These are phyloP conservation scores for Florisuga fusca DNA, from an alignment of 2,797 vertebrate genomes.

Conservation along the genomic window DNA sequence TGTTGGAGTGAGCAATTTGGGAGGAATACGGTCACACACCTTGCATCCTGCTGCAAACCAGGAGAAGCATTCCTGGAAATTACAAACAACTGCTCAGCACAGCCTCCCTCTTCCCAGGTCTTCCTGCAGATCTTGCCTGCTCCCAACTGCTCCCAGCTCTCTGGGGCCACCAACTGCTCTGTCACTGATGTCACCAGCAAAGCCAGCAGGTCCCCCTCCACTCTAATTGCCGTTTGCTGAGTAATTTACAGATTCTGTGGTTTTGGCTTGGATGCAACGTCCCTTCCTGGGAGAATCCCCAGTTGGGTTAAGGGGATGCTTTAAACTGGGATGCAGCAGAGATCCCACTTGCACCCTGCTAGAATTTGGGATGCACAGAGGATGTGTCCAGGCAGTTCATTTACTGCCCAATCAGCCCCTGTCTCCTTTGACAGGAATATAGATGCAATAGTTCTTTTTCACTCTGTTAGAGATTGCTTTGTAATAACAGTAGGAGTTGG, in stretches of 20 bases:
- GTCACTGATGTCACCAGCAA: not conserved
- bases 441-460: constrained; percentile 64
- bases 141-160: not conserved
- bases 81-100: not conserved
- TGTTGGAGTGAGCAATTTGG: not conserved
- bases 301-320: not conserved
- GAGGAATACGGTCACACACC: not conserved
- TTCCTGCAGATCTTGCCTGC: not conserved
- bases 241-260: not conserved
- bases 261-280: not conserved
- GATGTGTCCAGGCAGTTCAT: not conserved
- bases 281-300: not conserved
- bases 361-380: not conserved
- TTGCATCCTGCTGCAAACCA: not conserved
- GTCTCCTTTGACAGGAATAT: constrained; percentile 63
- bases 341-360: not conserved
- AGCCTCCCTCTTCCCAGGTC: not conserved
- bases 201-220: not conserved
- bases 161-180: not conserved
- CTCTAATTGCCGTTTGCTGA: not conserved
- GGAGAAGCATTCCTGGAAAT: not conserved
- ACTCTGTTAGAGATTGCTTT: constrained; percentile 75
- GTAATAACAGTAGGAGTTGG: constrained; percentile 75
- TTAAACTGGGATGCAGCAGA: not conserved
- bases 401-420: constrained; percentile 13